A percentile compares a stretch with the other conserved stretches of the same genome.
Conservation (phyloP, 1,140 invertebrate species). For the Brachionus plicatilis region DNA sequence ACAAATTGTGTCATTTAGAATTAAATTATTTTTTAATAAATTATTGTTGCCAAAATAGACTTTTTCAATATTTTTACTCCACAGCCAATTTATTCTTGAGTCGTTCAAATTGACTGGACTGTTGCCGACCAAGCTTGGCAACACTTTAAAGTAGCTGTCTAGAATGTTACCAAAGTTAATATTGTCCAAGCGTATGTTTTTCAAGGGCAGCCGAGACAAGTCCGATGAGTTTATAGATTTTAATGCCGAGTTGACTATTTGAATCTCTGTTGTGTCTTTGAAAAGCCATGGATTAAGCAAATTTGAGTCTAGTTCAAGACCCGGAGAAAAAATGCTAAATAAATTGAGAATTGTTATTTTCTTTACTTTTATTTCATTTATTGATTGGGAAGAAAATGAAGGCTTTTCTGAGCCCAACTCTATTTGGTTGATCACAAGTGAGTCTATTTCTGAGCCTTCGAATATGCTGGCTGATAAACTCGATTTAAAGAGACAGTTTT, state of each 20-base stretch:
- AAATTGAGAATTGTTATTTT: not conserved
- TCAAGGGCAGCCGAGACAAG: not conserved
- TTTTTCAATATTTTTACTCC: not conserved
- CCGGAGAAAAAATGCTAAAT: not conserved
- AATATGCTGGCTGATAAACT: not conserved
- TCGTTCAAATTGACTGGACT: not conserved
- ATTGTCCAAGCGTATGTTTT: constrained; percentile 13
- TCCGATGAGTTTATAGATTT: not conserved
- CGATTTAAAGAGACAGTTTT: not conserved
- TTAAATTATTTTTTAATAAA: not conserved
- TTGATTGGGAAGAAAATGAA: not conserved
- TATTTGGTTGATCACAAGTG: not conserved
- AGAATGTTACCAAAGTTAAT: not conserved
- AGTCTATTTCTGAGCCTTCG: not conserved
- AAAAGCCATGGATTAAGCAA: not conserved
- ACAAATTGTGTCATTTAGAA: not conserved
- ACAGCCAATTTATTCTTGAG: not conserved
- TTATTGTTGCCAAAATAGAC: constrained; percentile 22
- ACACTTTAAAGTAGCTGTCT: not conserved
- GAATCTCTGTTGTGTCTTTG: not conserved
- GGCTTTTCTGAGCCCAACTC: not conserved
- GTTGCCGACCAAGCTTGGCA: not conserved
- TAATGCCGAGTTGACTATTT: not conserved
- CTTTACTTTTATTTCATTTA: not conserved
- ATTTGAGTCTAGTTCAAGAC: not conserved